A percentile compares a stretch with the other conserved stretches of the same genome.
These are phyloP conservation scores for Hanleya hanleyi DNA, from an alignment of 2,888 invertebrate species.

Conservation along the genomic window DNA sequence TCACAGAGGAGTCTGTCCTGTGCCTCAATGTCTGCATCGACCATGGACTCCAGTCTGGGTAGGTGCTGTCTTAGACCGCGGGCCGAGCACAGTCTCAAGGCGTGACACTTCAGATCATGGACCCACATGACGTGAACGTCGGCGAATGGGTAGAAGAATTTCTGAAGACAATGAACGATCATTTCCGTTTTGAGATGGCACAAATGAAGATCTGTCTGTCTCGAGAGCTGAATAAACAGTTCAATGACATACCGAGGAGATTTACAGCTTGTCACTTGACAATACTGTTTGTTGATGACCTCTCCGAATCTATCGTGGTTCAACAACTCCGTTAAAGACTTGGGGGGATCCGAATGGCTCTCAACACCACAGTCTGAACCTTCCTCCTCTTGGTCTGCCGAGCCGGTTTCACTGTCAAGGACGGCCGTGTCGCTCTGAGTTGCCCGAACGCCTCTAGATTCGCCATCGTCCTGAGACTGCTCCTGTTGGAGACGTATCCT, in stretches of 20 bases:
- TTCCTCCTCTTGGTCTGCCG: no score
- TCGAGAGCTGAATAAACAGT: background rate
- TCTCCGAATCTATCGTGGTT: background rate
- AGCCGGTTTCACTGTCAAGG: no score
- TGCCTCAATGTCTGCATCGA: background rate
- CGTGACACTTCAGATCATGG: background rate
- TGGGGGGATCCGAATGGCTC: no score
- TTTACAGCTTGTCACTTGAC: background rate
- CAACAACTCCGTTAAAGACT: no score
- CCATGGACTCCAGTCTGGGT: background rate
- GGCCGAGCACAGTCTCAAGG: background rate
- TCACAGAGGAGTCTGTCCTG: background rate
- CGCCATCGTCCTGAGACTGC: no score
- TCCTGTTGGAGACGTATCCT: no score
- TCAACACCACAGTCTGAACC: no score
- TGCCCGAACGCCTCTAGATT: no score
- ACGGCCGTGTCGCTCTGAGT: no score
- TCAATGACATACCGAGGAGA: background rate
- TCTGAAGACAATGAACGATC: background rate
- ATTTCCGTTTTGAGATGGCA: conserved; percentile 7
- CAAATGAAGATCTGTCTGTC: background rate
- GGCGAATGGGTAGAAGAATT: background rate
- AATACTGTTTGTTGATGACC: background rate
- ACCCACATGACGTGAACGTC: conserved; percentile 1
- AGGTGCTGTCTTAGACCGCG: background rate